These are phyloP conservation scores for Fragum sueziense DNA, from an alignment of 2,888 invertebrate species.

Conservation along the genomic window DNA sequence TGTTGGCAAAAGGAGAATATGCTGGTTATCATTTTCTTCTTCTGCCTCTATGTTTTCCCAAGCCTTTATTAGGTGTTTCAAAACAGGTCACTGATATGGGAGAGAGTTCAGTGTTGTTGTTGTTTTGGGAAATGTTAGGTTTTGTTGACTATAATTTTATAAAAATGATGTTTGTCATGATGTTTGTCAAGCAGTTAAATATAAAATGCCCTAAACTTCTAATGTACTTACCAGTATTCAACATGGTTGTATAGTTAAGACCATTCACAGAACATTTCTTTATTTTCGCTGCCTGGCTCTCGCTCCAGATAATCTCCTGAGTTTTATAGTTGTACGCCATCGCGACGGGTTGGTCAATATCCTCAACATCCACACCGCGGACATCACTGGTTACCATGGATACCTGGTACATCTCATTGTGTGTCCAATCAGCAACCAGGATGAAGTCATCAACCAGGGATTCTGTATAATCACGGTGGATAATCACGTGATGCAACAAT, in stretches of 20 bases:
- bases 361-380: slow-evolving; percentile 40
- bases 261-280: slow-evolving; percentile 23
- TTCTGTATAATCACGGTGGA: slow-evolving; percentile 18
- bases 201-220: too few relatives aligned
- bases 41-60: too few relatives aligned
- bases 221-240: neutral
- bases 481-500: neutral
- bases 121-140: too few relatives aligned
- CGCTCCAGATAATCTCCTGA: slow-evolving; percentile 37
- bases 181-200: too few relatives aligned
- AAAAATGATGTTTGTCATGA: too few relatives aligned
- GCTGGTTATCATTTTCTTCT: too few relatives aligned
- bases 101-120: too few relatives aligned
- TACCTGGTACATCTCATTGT: slow-evolving; percentile 46
- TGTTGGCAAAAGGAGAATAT: too few relatives aligned
- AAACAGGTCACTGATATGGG: too few relatives aligned
- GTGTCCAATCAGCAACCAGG: slow-evolving; percentile 51
- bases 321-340: slow-evolving; percentile 29
- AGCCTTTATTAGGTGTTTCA: too few relatives aligned
- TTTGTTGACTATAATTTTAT: too few relatives aligned
- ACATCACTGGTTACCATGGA: slow-evolving; percentile 35
- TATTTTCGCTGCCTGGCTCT: slow-evolving; percentile 10
- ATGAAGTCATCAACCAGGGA: slow-evolving; percentile 39
- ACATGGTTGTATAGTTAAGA: neutral
- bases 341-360: slow-evolving; percentile 30